Base-by-base conservation (phyloP, 1,140 invertebrate species). In the Cydia splendana region DNA sequence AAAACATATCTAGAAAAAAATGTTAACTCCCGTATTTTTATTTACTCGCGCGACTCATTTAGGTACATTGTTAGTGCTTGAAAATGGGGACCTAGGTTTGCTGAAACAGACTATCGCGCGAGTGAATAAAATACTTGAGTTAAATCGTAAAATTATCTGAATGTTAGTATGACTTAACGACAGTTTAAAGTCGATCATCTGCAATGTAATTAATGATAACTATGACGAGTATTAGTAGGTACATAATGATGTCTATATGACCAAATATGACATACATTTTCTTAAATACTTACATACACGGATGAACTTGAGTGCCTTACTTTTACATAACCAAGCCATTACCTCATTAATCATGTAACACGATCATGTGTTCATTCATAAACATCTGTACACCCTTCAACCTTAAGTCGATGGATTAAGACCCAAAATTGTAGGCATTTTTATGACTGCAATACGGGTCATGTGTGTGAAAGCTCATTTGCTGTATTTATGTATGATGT, bases 341-440 rank as follows among this genome's bases (percentile, higher is more conserved):
- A 38, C 67, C 67, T 42, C 67, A 71, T 71, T 71, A 42, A 71
- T 71, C 67, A 71, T 71, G 67, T 71, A 71, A 71, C 34, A 71
- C 67, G 67, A 71, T 45, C 67, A 42, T 71, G n/a, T 38, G 15
- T 45, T 9, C 30, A 18, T n/a, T 38, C 34, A 71, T 38, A 34
- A 34, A 69, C 7, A 69, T 20, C 4, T 69, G n/a, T 2, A 69
- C 30, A 38, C 57, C 57, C 9, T 62, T 20, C 15, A 18, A 24
- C 20, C 57, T 9, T 24, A 62, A 20, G 18, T 62, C 57, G 57
- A 10, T 62, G 57, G 20, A 24, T 24, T 24, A 62, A 20, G 57
- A n/a, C 20, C 18, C n/a, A 62, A 10, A 62, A 12, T 62, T 12
- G 57, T 62, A 24, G 6, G 24, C 4, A 42, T 45, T 9, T 18